Percentiles rank a stretch among this genome's conserved stretches.
phyloP scores from a whole-genome alignment of 2,888 invertebrate genomes.

The Diloba caeruleocephala region DNA sequence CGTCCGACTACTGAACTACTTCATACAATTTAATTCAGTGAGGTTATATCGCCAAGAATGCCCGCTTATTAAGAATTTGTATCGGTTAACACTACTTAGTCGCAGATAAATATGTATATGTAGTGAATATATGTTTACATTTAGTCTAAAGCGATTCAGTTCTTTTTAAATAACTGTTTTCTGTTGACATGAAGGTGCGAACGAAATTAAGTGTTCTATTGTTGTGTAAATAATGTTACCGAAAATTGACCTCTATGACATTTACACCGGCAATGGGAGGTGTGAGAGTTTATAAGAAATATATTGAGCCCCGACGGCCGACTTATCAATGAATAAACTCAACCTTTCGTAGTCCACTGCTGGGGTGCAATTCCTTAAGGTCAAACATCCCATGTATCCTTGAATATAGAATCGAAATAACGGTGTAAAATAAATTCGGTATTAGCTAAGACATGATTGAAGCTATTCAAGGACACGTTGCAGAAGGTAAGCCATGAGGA shows the following conservation, averaged over 20 bases:
- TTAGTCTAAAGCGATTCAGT: slow-evolving; percentile 14
- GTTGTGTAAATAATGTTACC: slow-evolving; percentile 28
- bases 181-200: slow-evolving; percentile 13
- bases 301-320: no score
- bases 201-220: slow-evolving; percentile 6
- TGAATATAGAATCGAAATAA: no score
- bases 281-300: no score
- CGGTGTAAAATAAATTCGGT: no score
- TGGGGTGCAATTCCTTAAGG: no score
- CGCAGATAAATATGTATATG: slow-evolving; percentile 21
- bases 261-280: no score
- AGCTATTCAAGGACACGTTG: no score
- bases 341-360: no score
- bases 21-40: slow-evolving; percentile 43
- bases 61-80: slow-evolving; percentile 50
- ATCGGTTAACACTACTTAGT: slow-evolving; percentile 28
- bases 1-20: slow-evolving; percentile 21
- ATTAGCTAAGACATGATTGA: no score
- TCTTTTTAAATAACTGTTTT: slow-evolving; percentile 19
- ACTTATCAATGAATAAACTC: no score
- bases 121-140: slow-evolving; percentile 20
- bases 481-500: no score
- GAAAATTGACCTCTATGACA: slow-evolving; percentile 33
- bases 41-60: slow-evolving; percentile 56
- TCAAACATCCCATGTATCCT: no score